Percentiles rank a stretch among this genome's conserved stretches.
phyloP scores from a whole-genome alignment of 2,113 vertebrate genomes.

The Brienomyrus longianalis region DNA sequence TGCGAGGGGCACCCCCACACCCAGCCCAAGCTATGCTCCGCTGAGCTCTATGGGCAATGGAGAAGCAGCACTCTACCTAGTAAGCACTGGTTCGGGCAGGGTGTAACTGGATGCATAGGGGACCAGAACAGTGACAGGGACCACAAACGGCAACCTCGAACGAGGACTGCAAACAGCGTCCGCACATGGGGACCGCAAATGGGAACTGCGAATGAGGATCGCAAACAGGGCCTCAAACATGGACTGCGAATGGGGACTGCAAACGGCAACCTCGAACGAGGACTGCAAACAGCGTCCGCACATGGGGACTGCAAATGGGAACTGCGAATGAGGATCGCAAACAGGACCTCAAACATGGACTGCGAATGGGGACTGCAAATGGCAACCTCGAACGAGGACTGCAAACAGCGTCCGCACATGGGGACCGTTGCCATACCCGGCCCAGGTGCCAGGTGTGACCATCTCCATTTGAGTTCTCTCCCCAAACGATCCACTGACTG shows the following conservation, averaged over 20 bases:
- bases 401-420: too few relatives aligned
- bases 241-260: neutral
- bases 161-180: neutral
- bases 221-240: neutral
- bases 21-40: neutral
- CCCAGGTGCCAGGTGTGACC: neutral
- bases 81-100: neutral
- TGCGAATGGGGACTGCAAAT: neutral
- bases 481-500: neutral
- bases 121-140: neutral
- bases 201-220: neutral
- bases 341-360: too few relatives aligned
- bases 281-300: too few relatives aligned
- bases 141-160: neutral
- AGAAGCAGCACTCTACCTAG: neutral
- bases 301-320: too few relatives aligned
- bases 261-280: fast-evolving
- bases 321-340: too few relatives aligned
- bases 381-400: neutral
- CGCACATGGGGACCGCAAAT: neutral
- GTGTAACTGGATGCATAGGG: neutral
- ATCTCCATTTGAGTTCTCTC: neutral
- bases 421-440: too few relatives aligned
- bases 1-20: neutral
- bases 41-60: neutral